Conservation (phyloP, 2,113 vertebrate species). For the Anoura caudifer region DNA sequence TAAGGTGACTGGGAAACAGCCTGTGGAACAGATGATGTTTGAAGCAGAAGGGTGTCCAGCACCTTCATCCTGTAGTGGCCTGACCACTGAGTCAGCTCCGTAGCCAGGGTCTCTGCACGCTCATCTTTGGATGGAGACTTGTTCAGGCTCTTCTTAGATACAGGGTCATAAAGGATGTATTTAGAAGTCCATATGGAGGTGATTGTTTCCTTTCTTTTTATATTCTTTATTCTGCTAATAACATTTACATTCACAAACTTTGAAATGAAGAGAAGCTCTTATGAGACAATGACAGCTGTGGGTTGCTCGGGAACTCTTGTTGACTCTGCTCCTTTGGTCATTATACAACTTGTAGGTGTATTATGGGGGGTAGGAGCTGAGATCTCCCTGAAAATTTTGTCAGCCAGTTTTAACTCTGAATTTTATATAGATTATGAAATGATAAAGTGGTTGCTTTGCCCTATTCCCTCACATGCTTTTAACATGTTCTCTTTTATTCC, state of each 20-base stretch:
- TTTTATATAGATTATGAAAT: neutral
- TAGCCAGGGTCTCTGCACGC: neutral
- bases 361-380: neutral
- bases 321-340: neutral
- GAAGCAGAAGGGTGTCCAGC: neutral
- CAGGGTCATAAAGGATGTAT: neutral
- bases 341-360: neutral
- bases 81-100: neutral
- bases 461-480: neutral
- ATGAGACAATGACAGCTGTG: neutral
- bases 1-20: neutral
- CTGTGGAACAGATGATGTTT: neutral
- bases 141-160: neutral
- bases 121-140: neutral
- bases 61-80: neutral
- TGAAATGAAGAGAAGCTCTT: neutral
- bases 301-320: neutral
- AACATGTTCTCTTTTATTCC: neutral
- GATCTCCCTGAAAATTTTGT: neutral
- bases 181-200: neutral
- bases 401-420: conserved; percentile 20
- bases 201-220: neutral
- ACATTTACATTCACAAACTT: neutral
- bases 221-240: neutral
- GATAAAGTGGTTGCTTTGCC: conserved; percentile 8